A percentile compares a stretch with the other conserved stretches of the same genome.
Evolutionary conservation across 2,113 vertebrate species (phyloP).

Genomic region (Andinoacara biseriatus): DNA sequence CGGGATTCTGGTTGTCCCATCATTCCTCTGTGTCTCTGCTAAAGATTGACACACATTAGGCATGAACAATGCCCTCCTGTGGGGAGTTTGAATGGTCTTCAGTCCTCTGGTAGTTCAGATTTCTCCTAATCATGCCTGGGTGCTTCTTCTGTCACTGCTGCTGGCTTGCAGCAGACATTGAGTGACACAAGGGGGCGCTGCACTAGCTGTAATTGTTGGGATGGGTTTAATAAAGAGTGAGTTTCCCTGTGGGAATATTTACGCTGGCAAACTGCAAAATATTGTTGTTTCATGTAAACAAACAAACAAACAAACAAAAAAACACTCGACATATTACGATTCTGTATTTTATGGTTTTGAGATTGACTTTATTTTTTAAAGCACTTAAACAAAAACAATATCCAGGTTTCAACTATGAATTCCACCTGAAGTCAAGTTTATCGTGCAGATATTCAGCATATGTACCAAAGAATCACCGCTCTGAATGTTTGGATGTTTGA

Average conservation of each 20-base stretch:
- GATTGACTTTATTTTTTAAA: too few relatives aligned
- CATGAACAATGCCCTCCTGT: background rate
- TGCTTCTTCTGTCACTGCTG: background rate
- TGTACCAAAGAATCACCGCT: too few relatives aligned
- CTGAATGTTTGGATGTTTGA: too few relatives aligned
- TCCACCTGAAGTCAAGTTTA: too few relatives aligned
- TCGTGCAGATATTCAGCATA: too few relatives aligned
- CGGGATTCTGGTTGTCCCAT: background rate
- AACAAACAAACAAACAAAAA: too few relatives aligned
- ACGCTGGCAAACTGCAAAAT: background rate
- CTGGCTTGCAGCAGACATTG: background rate
- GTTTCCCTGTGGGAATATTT: too few relatives aligned
- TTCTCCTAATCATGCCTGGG: fast-evolving
- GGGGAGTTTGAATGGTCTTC: background rate
- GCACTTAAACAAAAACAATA: background rate
- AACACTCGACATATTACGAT: background rate
- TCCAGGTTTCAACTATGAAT: background rate
- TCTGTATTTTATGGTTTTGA: background rate
- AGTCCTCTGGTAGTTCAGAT: background rate
- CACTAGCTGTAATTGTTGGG: background rate
- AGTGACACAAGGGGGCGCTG: background rate
- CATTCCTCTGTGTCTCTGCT: background rate
- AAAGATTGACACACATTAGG: background rate
- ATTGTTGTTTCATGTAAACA: background rate
- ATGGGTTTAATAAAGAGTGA: background rate